Conservation (phyloP, 53 echinoderm and acorn worm species). For the Holothuria leucospilota region DNA sequence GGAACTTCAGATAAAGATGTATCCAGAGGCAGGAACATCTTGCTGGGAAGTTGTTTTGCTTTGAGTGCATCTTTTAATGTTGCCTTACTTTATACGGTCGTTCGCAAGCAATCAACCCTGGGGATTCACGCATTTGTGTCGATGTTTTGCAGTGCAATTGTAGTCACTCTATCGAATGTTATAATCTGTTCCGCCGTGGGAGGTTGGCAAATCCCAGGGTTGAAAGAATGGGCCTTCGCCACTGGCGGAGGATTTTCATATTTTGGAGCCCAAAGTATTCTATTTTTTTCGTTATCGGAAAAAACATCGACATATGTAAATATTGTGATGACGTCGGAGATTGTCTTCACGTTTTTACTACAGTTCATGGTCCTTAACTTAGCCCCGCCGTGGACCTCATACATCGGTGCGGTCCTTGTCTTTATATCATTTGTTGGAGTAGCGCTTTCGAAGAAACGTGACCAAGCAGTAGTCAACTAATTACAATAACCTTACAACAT, state of each 20-base stretch:
- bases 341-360: constrained; percentile 7
- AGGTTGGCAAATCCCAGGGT: not conserved
- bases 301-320: constrained; percentile 6
- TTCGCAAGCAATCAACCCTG: constrained; percentile 19
- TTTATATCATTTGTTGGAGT: constrained; percentile 1
- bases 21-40: not conserved
- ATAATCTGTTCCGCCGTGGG: not conserved
- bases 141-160: not conserved
- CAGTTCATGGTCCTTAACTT: not conserved
- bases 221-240: not conserved
- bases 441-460: too few species aligned
- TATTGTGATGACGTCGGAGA: not conserved
- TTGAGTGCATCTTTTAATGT: not conserved
- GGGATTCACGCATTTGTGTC: not conserved
- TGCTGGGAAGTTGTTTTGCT: not conserved
- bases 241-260: not conserved
- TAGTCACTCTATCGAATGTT: not conserved
- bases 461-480: too few species aligned
- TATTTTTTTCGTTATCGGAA: not conserved
- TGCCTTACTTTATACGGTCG: not conserved
- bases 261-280: not conserved
- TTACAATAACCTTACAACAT: too few species aligned
- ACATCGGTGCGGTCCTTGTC: not conserved
- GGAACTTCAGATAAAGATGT: not conserved
- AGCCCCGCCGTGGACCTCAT: constrained; percentile 8